Base-by-base conservation (phyloP, 2,888 invertebrate genomes). In the Cosmorhoe ocellata region DNA sequence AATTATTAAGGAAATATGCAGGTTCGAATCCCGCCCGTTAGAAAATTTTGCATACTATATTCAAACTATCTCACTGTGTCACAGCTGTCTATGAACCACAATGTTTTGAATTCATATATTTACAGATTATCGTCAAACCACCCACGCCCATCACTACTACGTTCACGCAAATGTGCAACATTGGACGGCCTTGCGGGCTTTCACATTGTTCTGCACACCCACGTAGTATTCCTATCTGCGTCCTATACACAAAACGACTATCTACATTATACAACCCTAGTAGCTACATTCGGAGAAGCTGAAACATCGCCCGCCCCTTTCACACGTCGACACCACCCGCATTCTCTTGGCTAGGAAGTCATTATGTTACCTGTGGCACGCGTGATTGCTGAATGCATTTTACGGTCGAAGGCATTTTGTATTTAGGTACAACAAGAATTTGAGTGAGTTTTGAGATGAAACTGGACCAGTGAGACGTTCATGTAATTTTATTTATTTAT, bases 361-460 rank as follows among this genome's bases (percentile, higher is more conserved):
- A 40, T 40, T 47, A 38, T 31, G 26, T 14, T 33, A 42, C 37
- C 10, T 46, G 32, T 18, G 42, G 36, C 22, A 37, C 31, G 24
- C 41, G 36, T 49, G 40, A 38, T 49, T 38, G 22, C 22, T 49
- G 42, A 42, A 47, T 47, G 40, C 47, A 40, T 47, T 47, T 47
- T 33, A 40, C 9, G 33, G 45, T 26, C 9, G 38, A 38, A 3
- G n/a, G 13, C 12, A 11, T 30, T 36, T 36, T 30, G 36, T 30
- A 12, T 28, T 4, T 11, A 18, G 4, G 1, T 33, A 37, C 7
- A 40, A 14, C n/a, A 11, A 32, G 32, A 13, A 31, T 40, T 32
- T 3, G 4, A 18, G 18, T n/a, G n/a, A n/a, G 18, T 3, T 18
- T 18, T 18, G 18, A 18, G n/a, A 18, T 18, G 18, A 4, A 18